Evolutionary conservation across 2,113 vertebrate species (phyloP), one percentile per base, ranked within the genome.

Genomic region (Leptobrachium ailaonicum): DNA sequence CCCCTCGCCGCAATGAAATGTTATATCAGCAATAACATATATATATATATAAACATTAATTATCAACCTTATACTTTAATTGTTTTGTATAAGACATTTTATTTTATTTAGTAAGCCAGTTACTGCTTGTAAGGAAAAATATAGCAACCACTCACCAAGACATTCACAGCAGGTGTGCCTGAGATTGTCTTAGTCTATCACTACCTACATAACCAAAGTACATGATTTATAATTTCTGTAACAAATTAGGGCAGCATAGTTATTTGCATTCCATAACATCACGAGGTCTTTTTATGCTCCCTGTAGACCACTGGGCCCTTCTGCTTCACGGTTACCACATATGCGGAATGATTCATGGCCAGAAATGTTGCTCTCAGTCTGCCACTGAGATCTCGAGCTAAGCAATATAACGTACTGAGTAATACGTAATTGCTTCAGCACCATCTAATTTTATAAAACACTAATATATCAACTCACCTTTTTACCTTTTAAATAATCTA

Each of bases 351-450:
- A 81, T 81, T 81, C 79, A 81, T 81, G 69, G 64, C 53, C 72
- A 75, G 72, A 74, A 47, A 75, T 74, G 53, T 60, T 50, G 71
- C 78, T 68, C 41, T 80, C 71, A 81, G 67, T 75, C 43, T 81
- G 79, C 64, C 79, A 81, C 66, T 75, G 56, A 75, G 47, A 64
- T 69, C 79, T 60, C 75, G 66, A 81, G 71, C n/a, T 67, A 81
- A 81, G 75, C 79, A 75, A 67, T 69, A 81, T 75, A 81, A 81
- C 79, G 68, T 75, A 81, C 64, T 69, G 64, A 75, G 56, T 81
- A 81, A 53, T 81, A 75, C 72, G 72, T 81, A 68, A 81, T 81
- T 81, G 47, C 71, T 69, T 60, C 66, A 75, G 71, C 53, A 13
- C 44, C 20, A 2, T 73, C 44, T 8, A 75, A 64, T 71, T 69